phyloP scores from a whole-genome alignment of 2,113 vertebrate species.

The Rhegmatorhina hoffmannsi region DNA sequence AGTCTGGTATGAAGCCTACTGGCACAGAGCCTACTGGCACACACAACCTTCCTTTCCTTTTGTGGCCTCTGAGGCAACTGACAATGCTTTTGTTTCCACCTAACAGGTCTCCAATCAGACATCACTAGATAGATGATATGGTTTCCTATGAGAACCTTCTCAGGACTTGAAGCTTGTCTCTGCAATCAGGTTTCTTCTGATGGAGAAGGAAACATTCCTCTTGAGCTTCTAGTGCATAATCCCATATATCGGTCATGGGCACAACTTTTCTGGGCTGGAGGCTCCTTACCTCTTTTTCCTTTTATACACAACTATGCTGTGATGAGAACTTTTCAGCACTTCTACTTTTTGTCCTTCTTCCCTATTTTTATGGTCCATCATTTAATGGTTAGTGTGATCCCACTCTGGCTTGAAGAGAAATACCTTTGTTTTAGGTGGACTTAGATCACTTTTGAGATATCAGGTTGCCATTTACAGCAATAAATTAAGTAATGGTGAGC shows the following conservation, averaged over 20 bases:
- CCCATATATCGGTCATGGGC: neutral
- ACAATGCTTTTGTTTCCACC: neutral
- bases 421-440: neutral
- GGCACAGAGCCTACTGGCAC: constrained; percentile 6
- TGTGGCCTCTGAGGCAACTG: neutral
- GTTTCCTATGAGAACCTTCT: neutral
- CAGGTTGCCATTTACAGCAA: neutral
- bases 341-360: neutral
- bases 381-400: neutral
- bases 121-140: neutral
- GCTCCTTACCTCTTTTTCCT: neutral
- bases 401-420: neutral
- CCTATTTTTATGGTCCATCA: neutral
- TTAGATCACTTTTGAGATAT: neutral
- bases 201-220: neutral
- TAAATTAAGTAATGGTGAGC: neutral
- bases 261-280: neutral
- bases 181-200: neutral
- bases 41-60: neutral
- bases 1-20: constrained; percentile 3
- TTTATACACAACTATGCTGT: neutral
- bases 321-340: neutral
- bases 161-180: neutral
- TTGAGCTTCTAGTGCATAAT: neutral
- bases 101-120: neutral